Conservation (phyloP, 2,797 vertebrate genomes). For the Nannoperca obscura region DNA sequence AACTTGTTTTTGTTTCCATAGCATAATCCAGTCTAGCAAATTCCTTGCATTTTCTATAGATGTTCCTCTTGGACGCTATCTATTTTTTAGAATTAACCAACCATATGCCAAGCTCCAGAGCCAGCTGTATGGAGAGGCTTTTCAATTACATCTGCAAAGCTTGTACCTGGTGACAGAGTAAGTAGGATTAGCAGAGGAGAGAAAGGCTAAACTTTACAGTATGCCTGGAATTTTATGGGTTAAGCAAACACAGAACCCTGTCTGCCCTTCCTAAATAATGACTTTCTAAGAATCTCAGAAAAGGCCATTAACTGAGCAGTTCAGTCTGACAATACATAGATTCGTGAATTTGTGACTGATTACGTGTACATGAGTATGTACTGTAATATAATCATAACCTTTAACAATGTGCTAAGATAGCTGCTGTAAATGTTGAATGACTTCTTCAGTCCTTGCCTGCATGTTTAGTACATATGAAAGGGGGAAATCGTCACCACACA, state of each 20-base stretch:
- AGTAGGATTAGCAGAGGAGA: constrained; percentile 36
- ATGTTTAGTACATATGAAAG: constrained; percentile 15
- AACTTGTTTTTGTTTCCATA: constrained; percentile 62
- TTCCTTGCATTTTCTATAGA: constrained; percentile 47
- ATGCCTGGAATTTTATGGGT: background rate
- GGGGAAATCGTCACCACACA: constrained; percentile 5
- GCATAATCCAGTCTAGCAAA: constrained; percentile 39
- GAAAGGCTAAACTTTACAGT: constrained; percentile 10
- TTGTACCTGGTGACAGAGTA: constrained; percentile 43
- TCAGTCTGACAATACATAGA: background rate
- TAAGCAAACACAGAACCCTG: background rate
- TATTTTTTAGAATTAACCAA: constrained; percentile 24
- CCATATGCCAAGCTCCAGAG: constrained; percentile 12
- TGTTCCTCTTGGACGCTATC: constrained; percentile 20
- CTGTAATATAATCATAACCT: constrained; percentile 1
- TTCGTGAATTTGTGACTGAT: background rate
- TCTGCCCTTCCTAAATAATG: background rate
- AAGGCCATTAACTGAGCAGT: background rate
- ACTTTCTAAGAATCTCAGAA: background rate
- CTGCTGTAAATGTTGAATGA: constrained; percentile 1
- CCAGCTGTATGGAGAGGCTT: constrained; percentile 24
- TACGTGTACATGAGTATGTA: background rate
- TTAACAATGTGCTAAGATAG: background rate
- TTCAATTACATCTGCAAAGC: constrained; percentile 42
- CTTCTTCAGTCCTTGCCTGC: constrained; percentile 4